phyloP scores from a whole-genome alignment of 1,140 invertebrate species.

The Melipona quadrifasciata region DNA sequence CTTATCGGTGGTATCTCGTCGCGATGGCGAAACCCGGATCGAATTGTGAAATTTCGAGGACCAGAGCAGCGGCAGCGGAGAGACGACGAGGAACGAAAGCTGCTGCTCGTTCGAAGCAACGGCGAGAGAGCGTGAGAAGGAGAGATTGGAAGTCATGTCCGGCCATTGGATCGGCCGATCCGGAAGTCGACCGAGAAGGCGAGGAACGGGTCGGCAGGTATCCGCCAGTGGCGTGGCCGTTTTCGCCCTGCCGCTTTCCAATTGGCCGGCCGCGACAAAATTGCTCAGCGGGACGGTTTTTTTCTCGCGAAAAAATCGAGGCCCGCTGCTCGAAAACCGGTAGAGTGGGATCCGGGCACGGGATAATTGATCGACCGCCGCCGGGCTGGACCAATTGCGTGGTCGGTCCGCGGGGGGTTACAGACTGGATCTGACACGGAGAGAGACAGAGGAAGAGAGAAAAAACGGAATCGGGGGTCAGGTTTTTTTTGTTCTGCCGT shows the following conservation, averaged over 20 bases:
- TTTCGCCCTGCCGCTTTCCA: slow-evolving; percentile 14
- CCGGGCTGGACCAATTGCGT: slow-evolving; percentile 24
- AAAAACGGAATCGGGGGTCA: slow-evolving; percentile 21
- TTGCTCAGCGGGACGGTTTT: slow-evolving; percentile 62
- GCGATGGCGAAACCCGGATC: too few relatives aligned
- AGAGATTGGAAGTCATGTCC: slow-evolving; percentile 62
- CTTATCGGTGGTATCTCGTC: too few relatives aligned
- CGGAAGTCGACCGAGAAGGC: slow-evolving; percentile 52
- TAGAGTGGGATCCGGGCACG: slow-evolving; percentile 49
- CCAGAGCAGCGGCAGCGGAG: not conserved
- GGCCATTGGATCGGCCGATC: slow-evolving; percentile 60
- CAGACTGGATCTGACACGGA: not conserved
- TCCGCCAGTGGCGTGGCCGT: slow-evolving; percentile 45
- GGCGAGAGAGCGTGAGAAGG: slow-evolving; percentile 22
- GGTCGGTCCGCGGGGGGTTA: slow-evolving; percentile 13
- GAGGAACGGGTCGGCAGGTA: slow-evolving; percentile 37
- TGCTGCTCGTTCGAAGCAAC: slow-evolving; percentile 16
- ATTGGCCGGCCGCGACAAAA: slow-evolving; percentile 64
- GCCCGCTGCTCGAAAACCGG: not conserved
- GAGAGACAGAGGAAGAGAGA: too few relatives aligned
- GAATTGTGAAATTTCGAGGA: too few relatives aligned
- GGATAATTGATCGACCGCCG: slow-evolving; percentile 46
- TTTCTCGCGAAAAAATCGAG: slow-evolving; percentile 50
- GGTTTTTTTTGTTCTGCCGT: not conserved
- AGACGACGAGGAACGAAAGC: slow-evolving; percentile 41